phyloP scores from a whole-genome alignment of 2,888 invertebrate genomes.

The Galeopsomyia nigrocyanea region DNA sequence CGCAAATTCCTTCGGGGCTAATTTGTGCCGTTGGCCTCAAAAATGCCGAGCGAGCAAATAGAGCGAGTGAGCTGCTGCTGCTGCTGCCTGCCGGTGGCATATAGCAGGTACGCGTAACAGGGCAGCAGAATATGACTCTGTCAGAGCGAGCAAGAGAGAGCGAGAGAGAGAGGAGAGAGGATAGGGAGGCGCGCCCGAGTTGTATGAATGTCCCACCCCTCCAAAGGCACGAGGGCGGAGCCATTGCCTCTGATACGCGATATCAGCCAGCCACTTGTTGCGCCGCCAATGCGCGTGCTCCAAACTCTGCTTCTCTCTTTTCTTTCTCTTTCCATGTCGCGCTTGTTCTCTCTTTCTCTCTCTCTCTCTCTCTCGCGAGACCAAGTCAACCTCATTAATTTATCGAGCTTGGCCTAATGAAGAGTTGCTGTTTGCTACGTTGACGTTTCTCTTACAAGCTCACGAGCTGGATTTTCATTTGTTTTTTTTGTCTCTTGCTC shows the following conservation, averaged over 20 bases:
- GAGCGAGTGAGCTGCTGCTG: not conserved
- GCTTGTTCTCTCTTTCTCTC: too few relatives aligned
- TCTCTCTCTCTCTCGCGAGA: too few relatives aligned
- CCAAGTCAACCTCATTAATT: too few relatives aligned
- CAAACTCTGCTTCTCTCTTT: slow-evolving; percentile 22
- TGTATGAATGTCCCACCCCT: slow-evolving; percentile 59
- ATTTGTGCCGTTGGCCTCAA: not conserved
- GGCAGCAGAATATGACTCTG: slow-evolving; percentile 54
- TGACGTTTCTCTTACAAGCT: too few relatives aligned
- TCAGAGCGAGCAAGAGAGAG: slow-evolving; percentile 49
- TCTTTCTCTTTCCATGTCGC: too few relatives aligned
- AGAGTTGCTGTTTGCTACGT: too few relatives aligned
- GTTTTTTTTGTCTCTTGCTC: not conserved
- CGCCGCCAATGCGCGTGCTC: slow-evolving; percentile 46
- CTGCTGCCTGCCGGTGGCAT: not conserved
- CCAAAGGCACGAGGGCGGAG: slow-evolving; percentile 64
- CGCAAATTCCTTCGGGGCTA: not conserved
- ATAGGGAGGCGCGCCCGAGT: slow-evolving; percentile 65
- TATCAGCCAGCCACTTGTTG: slow-evolving; percentile 64
- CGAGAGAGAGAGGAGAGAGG: slow-evolving; percentile 45
- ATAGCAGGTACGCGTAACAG: slow-evolving; percentile 49
- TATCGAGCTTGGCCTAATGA: too few relatives aligned
- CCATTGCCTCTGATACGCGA: slow-evolving; percentile 65
- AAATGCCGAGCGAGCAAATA: too few relatives aligned
- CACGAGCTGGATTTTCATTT: not conserved